phyloP scores from a whole-genome alignment of 53 echinoderm and acorn worm genomes.

The Luidia sarsii region DNA sequence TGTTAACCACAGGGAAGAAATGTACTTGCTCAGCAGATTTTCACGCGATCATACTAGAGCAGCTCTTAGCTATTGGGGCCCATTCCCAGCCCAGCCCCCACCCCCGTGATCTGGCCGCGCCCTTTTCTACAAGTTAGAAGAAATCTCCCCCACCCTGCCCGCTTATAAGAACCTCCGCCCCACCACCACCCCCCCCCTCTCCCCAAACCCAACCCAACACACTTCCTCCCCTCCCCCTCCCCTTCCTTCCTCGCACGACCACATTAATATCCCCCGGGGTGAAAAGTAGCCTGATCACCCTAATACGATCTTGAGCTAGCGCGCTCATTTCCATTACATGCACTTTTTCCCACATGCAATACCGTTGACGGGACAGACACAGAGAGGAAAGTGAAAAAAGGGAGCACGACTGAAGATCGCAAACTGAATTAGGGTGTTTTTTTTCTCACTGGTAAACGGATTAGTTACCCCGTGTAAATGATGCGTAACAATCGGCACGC shows the following conservation, averaged over 20 bases:
- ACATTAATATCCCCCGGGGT: conserved; percentile 38
- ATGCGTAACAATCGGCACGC: conserved; percentile 35
- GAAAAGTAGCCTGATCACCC: conserved; percentile 49
- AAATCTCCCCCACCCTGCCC: too few relatives aligned
- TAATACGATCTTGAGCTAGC: conserved; percentile 25
- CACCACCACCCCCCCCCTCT: too few relatives aligned
- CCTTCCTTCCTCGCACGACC: neutral
- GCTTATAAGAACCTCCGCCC: too few relatives aligned
- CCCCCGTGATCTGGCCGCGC: too few relatives aligned
- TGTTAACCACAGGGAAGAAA: too few relatives aligned
- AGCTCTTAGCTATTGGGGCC: too few relatives aligned
- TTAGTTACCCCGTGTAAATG: conserved; percentile 26
- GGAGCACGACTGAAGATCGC: neutral
- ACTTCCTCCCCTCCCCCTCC: too few relatives aligned
- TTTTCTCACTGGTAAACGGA: conserved; percentile 48
- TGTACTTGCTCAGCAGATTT: too few relatives aligned
- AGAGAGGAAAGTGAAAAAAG: neutral
- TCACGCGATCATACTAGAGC: too few relatives aligned
- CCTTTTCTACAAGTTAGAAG: conserved; percentile 39
- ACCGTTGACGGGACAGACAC: neutral
- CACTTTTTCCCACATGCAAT: conserved; percentile 32
- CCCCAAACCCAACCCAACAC: too few relatives aligned
- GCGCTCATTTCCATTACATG: conserved; percentile 39
- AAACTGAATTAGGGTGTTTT: conserved; percentile 49
- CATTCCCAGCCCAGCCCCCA: too few relatives aligned